Evolutionary conservation across 92 coral and sea anemone genomes (phyloP), one percentile per base, ranked within the genome.

Genomic region (Palythoa grandis): DNA sequence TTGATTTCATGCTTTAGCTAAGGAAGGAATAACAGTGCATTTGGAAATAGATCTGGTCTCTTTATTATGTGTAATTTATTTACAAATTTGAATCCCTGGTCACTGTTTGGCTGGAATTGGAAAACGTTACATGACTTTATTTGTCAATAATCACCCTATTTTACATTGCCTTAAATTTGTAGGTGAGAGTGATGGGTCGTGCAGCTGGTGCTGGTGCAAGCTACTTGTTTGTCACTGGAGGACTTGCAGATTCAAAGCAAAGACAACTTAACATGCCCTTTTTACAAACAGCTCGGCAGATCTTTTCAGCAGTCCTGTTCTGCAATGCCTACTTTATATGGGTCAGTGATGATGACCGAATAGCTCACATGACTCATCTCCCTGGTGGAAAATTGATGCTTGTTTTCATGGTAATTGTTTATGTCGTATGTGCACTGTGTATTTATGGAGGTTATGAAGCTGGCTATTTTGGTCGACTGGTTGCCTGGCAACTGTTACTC

Each of bases 381-480:
- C 99, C 99, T 68, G 93, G 98, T 16, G 99, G 99, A 14, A 78
- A 73, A 54, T 19, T 83, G 10, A 91, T 96, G 95, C 71, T 95
- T 3, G 83, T 87, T 2, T 52, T 70, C 14, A 89, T 96, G 40
- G 91, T 91, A 4, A 88, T 90, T 16, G 54, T 96, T 56, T 95
- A 95, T 66, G 89, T 90, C 25, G 70, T 91, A 14, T 95, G 98
- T 85, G 99, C 95, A 23, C 79, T 96, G 17, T 83, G 92, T 76
- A 91, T 96, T 25, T 96, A 94, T 47, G 97, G 92, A 5, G 99
- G 99, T 17, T 96, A 88, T 15, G 98, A 96, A 71, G 99, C 98
- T 0, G 95, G 94, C 8, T 96, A 96, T 79, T 96, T 96, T 88
- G 95, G 93, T 17, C 92, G 98, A 50, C 89, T 96, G 14, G 95